These are phyloP conservation scores for Trissoscelio sp. DNA, from an alignment of 2,888 invertebrate species.

Conservation along the genomic window DNA sequence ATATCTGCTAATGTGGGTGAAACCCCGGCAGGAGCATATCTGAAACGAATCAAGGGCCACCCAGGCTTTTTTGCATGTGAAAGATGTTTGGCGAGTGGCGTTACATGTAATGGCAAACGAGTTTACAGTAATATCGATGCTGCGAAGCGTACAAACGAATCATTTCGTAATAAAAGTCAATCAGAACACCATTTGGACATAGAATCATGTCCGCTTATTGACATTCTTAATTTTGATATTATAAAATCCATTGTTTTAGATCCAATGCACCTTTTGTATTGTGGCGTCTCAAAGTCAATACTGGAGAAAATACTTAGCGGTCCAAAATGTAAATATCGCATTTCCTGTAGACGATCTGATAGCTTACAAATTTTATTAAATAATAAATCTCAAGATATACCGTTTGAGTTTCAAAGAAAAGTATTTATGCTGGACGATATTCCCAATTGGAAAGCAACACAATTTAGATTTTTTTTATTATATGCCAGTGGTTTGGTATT, in stretches of 20 bases:
- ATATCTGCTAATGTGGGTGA: no score
- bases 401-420: conserved; percentile 22
- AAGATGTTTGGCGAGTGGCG: conserved; percentile 3
- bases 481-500: conserved; percentile 21
- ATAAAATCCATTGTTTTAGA: conserved; percentile 18
- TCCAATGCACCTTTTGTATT: conserved; percentile 24
- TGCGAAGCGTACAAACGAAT: conserved; percentile 1
- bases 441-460: conserved; percentile 21
- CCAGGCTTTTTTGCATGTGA: conserved; percentile 8
- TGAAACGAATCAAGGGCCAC: conserved; percentile 15
- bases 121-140: not conserved
- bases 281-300: conserved; percentile 13
- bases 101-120: not conserved
- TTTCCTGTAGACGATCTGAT: not conserved
- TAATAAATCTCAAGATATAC: conserved; percentile 18
- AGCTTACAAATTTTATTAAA: conserved; percentile 21
- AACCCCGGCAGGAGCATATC: conserved; percentile 8
- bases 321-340: conserved; percentile 23
- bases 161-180: conserved; percentile 10
- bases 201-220: conserved; percentile 16
- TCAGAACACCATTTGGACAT: not conserved
- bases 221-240: conserved; percentile 18
- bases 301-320: conserved; percentile 11
- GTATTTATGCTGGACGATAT: conserved; percentile 12
- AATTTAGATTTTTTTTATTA: conserved; percentile 32